phyloP scores from a whole-genome alignment of 2,113 vertebrate species.

The Suncus etruscus region DNA sequence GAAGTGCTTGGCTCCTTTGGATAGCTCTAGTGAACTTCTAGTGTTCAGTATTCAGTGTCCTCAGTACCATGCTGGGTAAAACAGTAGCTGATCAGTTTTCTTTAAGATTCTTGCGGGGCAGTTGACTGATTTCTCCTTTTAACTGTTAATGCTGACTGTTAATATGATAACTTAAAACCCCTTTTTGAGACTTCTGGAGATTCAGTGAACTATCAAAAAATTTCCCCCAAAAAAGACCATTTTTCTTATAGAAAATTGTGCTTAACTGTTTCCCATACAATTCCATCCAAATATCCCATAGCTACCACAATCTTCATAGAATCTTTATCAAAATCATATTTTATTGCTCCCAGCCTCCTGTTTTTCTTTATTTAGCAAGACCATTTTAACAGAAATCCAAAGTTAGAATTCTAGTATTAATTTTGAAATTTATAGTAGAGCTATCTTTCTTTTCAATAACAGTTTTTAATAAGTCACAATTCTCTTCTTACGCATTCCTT shows the following conservation, averaged over 20 bases:
- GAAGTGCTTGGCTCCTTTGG: neutral
- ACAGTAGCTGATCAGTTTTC: accelerated
- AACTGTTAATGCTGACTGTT: neutral
- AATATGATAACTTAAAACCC: neutral
- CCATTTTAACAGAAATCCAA: neutral
- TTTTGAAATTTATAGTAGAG: neutral
- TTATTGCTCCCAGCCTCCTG: neutral
- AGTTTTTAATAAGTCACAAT: neutral
- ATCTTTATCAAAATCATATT: neutral
- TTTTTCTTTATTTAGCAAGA: too few relatives aligned
- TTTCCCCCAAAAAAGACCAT: neutral
- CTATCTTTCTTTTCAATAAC: neutral
- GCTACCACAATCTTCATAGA: neutral
- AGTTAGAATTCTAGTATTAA: too few relatives aligned
- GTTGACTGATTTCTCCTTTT: too few relatives aligned
- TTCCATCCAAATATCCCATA: too few relatives aligned
- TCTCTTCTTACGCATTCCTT: neutral
- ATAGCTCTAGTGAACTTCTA: neutral
- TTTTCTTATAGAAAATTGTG: neutral
- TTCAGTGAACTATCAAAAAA: neutral
- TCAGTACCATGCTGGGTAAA: neutral
- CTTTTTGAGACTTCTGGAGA: neutral
- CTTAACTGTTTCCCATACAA: neutral
- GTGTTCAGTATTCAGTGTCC: neutral
- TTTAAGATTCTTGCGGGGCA: neutral